phyloP scores from a whole-genome alignment of 2,888 invertebrate genomes.

The Corbicula japonica region DNA sequence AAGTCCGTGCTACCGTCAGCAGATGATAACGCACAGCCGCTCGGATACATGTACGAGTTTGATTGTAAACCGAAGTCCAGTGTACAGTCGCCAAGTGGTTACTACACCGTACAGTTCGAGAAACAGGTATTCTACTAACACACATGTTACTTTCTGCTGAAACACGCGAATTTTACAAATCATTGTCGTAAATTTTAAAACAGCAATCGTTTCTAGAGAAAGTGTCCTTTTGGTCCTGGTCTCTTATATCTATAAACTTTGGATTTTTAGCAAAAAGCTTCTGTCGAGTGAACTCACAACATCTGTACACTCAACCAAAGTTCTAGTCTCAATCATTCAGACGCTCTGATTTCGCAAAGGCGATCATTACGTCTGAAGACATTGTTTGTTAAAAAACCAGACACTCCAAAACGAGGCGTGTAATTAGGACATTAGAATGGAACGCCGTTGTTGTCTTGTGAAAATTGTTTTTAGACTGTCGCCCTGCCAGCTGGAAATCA shows the following conservation, averaged over 20 bases:
- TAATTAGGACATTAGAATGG: too few species aligned
- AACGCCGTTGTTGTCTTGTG: too few species aligned
- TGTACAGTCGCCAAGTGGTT: background rate
- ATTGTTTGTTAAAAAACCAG: too few species aligned
- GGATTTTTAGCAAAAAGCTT: background rate
- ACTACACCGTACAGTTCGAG: slow-evolving; percentile 9
- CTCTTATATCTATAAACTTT: background rate
- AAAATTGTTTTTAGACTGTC: too few species aligned
- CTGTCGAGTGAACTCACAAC: background rate
- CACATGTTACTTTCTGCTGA: too few species aligned
- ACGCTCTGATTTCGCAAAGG: too few species aligned
- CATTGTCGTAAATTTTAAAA: too few species aligned
- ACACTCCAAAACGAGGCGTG: too few species aligned
- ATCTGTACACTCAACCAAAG: too few species aligned
- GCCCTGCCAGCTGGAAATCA: too few species aligned
- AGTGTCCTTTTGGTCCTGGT: background rate
- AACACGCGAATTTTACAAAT: background rate
- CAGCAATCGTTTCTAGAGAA: background rate
- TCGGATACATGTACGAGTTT: slow-evolving; percentile 28
- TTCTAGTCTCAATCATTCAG: too few species aligned
- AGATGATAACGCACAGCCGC: background rate
- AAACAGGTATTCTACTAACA: slow-evolving; percentile 1
- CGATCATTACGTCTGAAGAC: too few species aligned
- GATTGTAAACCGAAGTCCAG: slow-evolving; percentile 17
- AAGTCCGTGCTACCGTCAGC: slow-evolving; percentile 11